A percentile compares a stretch with the other conserved stretches of the same genome.
phyloP scores from a whole-genome alignment of 2,797 vertebrate genomes.

The Gymnothorax reevesii region DNA sequence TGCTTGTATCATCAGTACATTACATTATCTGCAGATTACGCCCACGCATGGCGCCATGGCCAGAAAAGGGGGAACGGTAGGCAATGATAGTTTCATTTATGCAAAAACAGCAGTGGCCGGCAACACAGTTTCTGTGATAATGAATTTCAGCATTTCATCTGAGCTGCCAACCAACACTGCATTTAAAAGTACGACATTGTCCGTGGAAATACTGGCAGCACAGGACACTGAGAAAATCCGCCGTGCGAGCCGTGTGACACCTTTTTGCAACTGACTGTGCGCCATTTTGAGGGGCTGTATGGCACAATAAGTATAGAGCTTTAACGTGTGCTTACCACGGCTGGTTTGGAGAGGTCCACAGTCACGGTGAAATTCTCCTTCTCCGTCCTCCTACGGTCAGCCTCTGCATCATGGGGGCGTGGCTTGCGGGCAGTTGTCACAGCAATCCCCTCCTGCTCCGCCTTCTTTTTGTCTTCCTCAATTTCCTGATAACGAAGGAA shows the following conservation, averaged over 20 bases:
- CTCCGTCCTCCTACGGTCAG: constrained; percentile 69
- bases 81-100: too few species aligned
- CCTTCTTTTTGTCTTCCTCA: constrained; percentile 86
- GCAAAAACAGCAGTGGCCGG: too few species aligned
- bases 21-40: background rate
- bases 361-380: constrained; percentile 77
- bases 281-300: background rate
- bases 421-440: constrained; percentile 79
- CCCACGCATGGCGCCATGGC: constrained; percentile 10
- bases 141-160: too few species aligned
- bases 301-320: background rate
- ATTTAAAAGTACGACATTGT: too few species aligned
- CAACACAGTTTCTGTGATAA: too few species aligned
- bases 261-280: too few species aligned
- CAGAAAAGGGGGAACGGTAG: background rate
- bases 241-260: too few species aligned
- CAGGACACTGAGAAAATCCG: too few species aligned
- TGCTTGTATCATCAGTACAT: background rate
- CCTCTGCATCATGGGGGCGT: constrained; percentile 65
- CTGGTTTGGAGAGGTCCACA: constrained; percentile 68
- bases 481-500: constrained; percentile 78
- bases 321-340: constrained; percentile 56
- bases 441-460: constrained; percentile 85
- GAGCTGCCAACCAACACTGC: too few species aligned
- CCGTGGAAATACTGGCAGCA: too few species aligned